phyloP scores from a whole-genome alignment of 2,888 invertebrate species.

The Chironomus tentans region DNA sequence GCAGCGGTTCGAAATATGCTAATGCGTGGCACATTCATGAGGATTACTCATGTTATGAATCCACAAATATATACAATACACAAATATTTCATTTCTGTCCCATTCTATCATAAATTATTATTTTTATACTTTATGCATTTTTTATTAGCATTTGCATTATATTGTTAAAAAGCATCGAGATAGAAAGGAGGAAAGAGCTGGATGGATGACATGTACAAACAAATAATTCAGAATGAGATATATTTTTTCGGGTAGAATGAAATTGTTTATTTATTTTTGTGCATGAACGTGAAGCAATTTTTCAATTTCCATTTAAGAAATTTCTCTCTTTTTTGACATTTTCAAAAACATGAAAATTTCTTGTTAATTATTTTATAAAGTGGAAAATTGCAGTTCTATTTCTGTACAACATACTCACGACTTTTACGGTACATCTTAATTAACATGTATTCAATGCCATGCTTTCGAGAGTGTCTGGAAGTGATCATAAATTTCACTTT shows the following conservation, averaged over 20 bases:
- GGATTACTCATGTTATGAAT: neutral
- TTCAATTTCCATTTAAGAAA: neutral
- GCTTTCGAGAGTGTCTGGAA: neutral
- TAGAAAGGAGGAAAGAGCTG: neutral
- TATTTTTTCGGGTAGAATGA: neutral
- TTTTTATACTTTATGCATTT: neutral
- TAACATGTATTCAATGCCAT: neutral
- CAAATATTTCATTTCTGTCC: neutral
- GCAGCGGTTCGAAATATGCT: neutral
- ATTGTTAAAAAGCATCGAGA: slow-evolving; percentile 1
- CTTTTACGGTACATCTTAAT: neutral
- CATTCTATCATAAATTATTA: neutral
- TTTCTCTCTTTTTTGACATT: neutral
- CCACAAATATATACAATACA: too few relatives aligned
- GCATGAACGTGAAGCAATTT: neutral
- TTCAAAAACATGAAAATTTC: neutral
- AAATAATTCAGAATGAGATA: neutral
- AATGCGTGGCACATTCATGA: neutral
- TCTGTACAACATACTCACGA: too few relatives aligned
- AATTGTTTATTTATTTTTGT: neutral
- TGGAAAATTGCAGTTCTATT: neutral
- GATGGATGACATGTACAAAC: neutral
- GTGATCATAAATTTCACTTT: slow-evolving; percentile 19
- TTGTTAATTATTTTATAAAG: neutral
- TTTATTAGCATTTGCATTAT: neutral